Percentiles rank a stretch among this genome's conserved stretches.
Evolutionary conservation across 2,797 vertebrate species (phyloP).

Genomic region (Pipistrellus kuhlii): DNA sequence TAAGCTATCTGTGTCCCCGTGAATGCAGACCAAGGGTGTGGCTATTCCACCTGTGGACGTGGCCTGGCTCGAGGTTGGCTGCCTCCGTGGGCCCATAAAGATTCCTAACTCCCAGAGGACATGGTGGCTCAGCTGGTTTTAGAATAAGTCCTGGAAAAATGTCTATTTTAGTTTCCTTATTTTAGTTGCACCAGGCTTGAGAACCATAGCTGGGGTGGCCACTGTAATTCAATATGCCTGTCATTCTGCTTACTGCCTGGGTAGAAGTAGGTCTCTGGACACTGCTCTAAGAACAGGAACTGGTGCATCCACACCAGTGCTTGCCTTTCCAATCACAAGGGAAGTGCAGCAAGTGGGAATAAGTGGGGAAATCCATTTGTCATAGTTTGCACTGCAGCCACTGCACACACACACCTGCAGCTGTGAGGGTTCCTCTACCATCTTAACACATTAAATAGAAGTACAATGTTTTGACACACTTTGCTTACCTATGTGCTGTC

Average conservation of each 20-base stretch:
- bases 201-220: not conserved
- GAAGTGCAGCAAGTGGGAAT: not conserved
- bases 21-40: not conserved
- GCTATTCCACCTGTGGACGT: not conserved
- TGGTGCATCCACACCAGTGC: not conserved
- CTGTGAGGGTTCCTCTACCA: not conserved
- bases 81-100: not conserved
- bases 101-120: not conserved
- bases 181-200: not conserved
- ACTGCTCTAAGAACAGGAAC: not conserved
- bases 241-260: not conserved
- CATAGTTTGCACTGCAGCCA: not conserved
- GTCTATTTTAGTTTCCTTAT: not conserved
- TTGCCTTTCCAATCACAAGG: not conserved
- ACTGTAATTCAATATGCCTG: not conserved
- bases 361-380: not conserved
- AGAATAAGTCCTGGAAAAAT: not conserved
- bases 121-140: not conserved
- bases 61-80: not conserved
- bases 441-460: not conserved
- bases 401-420: too few relatives aligned
- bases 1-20: not conserved
- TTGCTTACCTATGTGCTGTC: not conserved
- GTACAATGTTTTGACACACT: not conserved
- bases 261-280: not conserved